Conservation (phyloP, 2,888 invertebrate genomes). For the Mesopsocus fuscifrons region DNA sequence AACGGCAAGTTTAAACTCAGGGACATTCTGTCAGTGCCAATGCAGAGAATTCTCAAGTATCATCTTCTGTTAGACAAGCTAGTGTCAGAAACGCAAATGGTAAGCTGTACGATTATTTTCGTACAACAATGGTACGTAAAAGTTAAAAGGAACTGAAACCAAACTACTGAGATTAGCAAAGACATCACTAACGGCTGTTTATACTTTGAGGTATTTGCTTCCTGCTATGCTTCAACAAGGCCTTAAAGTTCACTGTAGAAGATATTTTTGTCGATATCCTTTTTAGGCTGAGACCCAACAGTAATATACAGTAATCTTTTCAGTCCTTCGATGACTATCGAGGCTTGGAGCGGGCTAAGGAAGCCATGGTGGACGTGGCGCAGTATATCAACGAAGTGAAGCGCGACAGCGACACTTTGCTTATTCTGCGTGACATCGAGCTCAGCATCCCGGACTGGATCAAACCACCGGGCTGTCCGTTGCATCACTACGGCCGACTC, state of each 20-base stretch:
- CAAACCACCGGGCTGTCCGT: constrained; percentile 54
- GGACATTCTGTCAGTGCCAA: constrained; percentile 91
- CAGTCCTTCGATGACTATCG: constrained; percentile 46
- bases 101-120: constrained; percentile 28
- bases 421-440: constrained; percentile 79
- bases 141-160: no score
- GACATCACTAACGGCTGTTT: no score
- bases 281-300: no score
- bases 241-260: no score
- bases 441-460: constrained; percentile 68
- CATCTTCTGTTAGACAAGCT: constrained; percentile 82
- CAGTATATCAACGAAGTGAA: constrained; percentile 97
- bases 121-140: no score
- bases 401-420: constrained; percentile 82
- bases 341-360: constrained; percentile 67
- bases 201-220: constrained; percentile 5
- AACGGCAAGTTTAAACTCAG: constrained; percentile 86
- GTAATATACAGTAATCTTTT: no score
- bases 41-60: constrained; percentile 96
- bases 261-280: no score
- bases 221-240: no score
- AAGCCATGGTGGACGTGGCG: constrained; percentile 92
- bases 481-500: constrained; percentile 80
- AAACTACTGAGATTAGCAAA: no score
- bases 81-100: constrained; percentile 66